phyloP scores from a whole-genome alignment of 1,140 invertebrate species.

The Leguminivora glycinivorella region DNA sequence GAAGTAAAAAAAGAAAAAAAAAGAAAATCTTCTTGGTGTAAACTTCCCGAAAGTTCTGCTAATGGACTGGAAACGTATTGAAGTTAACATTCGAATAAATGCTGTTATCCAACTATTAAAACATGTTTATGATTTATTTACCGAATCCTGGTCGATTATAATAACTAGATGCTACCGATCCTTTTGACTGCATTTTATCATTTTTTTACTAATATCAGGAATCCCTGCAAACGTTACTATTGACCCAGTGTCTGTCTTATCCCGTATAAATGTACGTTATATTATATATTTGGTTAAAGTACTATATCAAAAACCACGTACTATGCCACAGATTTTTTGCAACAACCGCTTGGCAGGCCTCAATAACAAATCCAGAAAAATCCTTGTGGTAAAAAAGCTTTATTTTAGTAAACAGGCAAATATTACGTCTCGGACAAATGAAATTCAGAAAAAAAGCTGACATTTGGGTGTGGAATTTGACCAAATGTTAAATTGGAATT shows the following conservation, averaged over 20 bases:
- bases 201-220: too few species aligned
- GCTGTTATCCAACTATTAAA: constrained; percentile 9
- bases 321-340: background rate
- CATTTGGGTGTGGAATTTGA: background rate
- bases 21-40: background rate
- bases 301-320: background rate
- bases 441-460: constrained; percentile 19
- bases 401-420: constrained; percentile 25
- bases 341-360: background rate
- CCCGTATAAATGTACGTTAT: too few species aligned
- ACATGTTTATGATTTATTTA: constrained; percentile 5
- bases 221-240: too few species aligned
- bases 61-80: constrained; percentile 45
- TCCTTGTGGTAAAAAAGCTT: background rate
- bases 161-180: background rate
- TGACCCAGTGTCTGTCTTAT: too few species aligned
- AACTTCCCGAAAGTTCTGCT: constrained; percentile 35
- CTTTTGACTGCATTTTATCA: background rate
- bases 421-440: constrained; percentile 8
- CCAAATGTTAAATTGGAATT: constrained; percentile 25
- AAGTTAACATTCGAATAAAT: constrained; percentile 20
- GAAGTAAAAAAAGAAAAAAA: too few species aligned
- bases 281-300: background rate
- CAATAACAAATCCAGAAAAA: constrained; percentile 20
- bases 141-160: constrained; percentile 19